Base-by-base conservation (phyloP, 2,888 invertebrate genomes). In the Drosophila neotestacea region DNA sequence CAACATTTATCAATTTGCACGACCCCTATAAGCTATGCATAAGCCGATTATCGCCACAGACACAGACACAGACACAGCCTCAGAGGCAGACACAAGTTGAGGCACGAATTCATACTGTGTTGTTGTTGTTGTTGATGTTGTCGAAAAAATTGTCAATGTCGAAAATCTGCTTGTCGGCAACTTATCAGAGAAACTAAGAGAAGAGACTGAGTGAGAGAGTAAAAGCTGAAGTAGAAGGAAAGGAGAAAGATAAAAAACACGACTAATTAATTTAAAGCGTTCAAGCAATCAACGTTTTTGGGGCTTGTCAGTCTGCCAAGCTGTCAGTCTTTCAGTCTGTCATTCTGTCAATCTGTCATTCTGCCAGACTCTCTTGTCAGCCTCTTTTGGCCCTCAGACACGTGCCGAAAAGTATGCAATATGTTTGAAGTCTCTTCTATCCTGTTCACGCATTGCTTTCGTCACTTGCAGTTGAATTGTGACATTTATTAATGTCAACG, bases 401-500 rank as follows among this genome's bases (percentile, higher is more conserved):
- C 13, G 47, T 51, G 51, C 70, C 56, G n/a, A 47, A 73, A 80
- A 73, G 58, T 71, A 55, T 70, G 81, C 73, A 70, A 86, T 86
- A 83, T 80, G 71, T 83, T 79, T 70, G 50, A 66, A 61, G 60
- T 36, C 47, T 50, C 39, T 41, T 51, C 42, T 38, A 10, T 55
- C 46, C 59, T 38, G 61, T 59, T 60, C 60, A 32, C 47, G 54
- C 52, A 41, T 36, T 46, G 76, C 58, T 68, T 54, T 66, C 61
- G 36, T 69, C 84, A 73, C 54, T 73, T 77, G 73, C 61, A 71
- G 56, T 67, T 72, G 64, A 72, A 70, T 68, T 79, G 73, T 81
- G 85, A 89, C 89, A 81, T 87, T 89, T 85, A 85, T 85, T 89
- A 85, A 87, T 88, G 85, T 70, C 70, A 84, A 71, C 84, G 76